These are phyloP conservation scores for Ivindomyrus marchei DNA, from an alignment of 2,113 vertebrate genomes.

Conservation along the genomic window DNA sequence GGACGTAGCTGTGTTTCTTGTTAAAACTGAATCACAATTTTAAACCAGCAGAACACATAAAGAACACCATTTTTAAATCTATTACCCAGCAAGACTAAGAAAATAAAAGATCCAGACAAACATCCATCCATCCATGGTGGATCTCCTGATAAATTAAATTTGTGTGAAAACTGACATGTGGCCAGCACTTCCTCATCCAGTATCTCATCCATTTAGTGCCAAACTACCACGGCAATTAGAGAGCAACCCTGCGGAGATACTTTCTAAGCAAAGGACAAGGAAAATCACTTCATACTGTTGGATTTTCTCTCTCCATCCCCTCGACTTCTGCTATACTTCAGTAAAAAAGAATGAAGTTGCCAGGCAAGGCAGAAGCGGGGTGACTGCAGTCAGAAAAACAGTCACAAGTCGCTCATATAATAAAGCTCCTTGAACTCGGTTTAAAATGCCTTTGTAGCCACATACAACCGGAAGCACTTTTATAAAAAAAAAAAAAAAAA, in stretches of 20 bases:
- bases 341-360: not conserved
- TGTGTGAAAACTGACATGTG: not conserved
- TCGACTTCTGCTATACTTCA: not conserved
- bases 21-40: not conserved
- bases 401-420: not conserved
- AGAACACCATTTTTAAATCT: not conserved
- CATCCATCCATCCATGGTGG: not conserved
- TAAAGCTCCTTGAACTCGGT: not conserved
- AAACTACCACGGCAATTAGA: not conserved
- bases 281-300: not conserved
- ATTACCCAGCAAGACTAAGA: not conserved
- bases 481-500: too few species aligned
- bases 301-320: not conserved
- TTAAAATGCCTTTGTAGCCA: not conserved
- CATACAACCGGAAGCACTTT: not conserved
- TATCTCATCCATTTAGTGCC: not conserved
- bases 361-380: not conserved
- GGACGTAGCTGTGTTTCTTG: not conserved
- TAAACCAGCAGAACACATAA: not conserved
- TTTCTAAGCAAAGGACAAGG: not conserved
- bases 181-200: not conserved
- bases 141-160: not conserved
- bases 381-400: not conserved
- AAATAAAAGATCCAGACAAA: not conserved
- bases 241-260: not conserved